Conservation (phyloP, 1,140 invertebrate genomes). For the Atta cephalotes region DNA sequence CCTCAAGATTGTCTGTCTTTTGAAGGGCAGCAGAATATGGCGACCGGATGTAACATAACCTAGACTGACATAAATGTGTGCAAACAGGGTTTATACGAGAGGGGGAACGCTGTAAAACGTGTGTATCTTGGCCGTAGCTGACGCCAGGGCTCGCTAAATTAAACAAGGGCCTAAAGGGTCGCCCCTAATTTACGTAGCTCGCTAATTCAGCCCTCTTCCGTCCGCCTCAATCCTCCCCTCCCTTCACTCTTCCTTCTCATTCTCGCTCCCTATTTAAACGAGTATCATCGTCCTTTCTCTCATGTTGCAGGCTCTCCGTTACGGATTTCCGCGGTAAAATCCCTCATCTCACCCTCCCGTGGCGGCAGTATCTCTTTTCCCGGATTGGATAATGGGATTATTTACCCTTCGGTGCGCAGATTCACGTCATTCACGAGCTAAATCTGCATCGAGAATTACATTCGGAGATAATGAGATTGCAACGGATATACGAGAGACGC, state of each 20-base stretch:
- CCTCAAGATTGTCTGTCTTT: constrained; percentile 21
- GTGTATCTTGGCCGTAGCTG: constrained; percentile 68
- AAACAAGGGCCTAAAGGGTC: constrained; percentile 71
- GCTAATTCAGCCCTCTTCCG: constrained; percentile 62
- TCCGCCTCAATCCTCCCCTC: neutral
- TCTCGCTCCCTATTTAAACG: constrained; percentile 51
- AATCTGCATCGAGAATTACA: constrained; percentile 41
- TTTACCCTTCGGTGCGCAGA: constrained; percentile 50
- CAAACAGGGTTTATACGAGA: constrained; percentile 49
- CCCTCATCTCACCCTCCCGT: constrained; percentile 44
- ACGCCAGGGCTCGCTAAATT: constrained; percentile 73
- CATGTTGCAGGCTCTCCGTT: constrained; percentile 35
- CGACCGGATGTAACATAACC: constrained; percentile 8
- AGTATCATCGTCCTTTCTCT: constrained; percentile 58
- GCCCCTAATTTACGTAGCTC: constrained; percentile 71
- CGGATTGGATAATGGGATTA: constrained; percentile 65
- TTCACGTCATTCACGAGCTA: constrained; percentile 41
- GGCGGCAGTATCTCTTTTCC: constrained; percentile 45
- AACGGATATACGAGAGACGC: constrained; percentile 22
- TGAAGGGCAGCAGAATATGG: constrained; percentile 31
- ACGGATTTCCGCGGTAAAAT: constrained; percentile 63
- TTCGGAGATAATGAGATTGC: constrained; percentile 38
- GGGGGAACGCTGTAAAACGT: constrained; percentile 34
- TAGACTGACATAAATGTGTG: constrained; percentile 56
- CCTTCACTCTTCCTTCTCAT: neutral